Base-by-base conservation (phyloP, 23 tunicate species). In the Halocynthia roretzi region DNA sequence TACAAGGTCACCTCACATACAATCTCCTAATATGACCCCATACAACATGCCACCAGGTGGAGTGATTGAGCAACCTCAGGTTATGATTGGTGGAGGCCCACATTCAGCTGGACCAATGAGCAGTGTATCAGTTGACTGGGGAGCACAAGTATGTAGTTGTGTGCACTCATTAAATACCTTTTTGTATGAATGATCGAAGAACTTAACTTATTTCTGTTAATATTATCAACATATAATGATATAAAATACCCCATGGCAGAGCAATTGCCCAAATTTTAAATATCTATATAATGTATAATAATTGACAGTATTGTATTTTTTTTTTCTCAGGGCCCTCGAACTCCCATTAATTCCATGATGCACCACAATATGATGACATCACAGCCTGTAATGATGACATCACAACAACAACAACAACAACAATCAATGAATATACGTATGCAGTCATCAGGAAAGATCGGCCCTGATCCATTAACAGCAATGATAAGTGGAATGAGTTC, bases 41-140 rank as follows among this genome's bases (percentile, higher is more conserved):
- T 54, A 52, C 53, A 56, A 50, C 56, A 7, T 70, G 51, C 51
- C 80, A 54, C 58, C 80, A 62, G 54, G 53, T 49, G 54, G 68
- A 44, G 54, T 81, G 44, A 31, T 31, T 14, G 71, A 65, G 62
- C 75, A 52, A 49, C 86, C 21, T 6, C 63, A 50, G 78, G 69
- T 44, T 62, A 77, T 71, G 81, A 71, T 77, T 80, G 52, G 44
- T 62, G 67, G 57, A 10, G 86, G 87, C 10, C 97, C 90, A 6
- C 81, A 71, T 9, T 90, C 97, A 8, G 88, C 86, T 10, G 96
- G 81, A 8, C 96, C 84, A 20, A 74, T 74, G 64, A 74, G 64
- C 19, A 72, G 71, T 51, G 80, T 61, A 17, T 71, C 86, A 17
- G 18, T 50, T 53, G 97, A 90, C 44, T 90, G 97, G 97, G 62